These are phyloP conservation scores for Forbesichthys agassizii DNA, from an alignment of 2,113 vertebrate species.

Conservation along the genomic window DNA sequence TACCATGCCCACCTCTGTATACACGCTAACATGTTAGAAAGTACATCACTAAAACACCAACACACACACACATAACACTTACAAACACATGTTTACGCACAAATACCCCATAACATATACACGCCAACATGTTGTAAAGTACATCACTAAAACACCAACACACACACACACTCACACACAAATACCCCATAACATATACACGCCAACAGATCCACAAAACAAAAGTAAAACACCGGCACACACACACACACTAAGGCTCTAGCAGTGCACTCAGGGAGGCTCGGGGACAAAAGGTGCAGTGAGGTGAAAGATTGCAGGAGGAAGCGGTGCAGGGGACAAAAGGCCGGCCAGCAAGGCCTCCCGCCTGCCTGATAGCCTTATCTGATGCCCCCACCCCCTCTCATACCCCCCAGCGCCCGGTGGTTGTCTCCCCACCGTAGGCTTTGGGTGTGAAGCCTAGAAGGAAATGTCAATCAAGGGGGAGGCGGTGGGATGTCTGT, in stretches of 20 bases:
- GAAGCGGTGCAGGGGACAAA: conserved; percentile 85
- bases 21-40: no score
- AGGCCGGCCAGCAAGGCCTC: conserved; percentile 81
- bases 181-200: background rate
- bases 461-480: no score
- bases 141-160: background rate
- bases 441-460: conserved; percentile 79
- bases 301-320: conserved; percentile 94
- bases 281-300: conserved; percentile 91
- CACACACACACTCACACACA: background rate
- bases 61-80: background rate
- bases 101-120: background rate
- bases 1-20: no score
- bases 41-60: no score
- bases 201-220: background rate
- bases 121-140: background rate
- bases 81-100: background rate
- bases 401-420: conserved; percentile 62
- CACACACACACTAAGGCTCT: background rate
- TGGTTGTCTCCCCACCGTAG: conserved; percentile 63
- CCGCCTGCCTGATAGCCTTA: conserved; percentile 81
- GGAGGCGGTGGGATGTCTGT: no score
- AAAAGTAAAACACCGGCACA: conserved; percentile 2
- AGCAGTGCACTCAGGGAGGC: conserved; percentile 79
- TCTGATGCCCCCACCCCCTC: conserved; percentile 81